Conservation (phyloP, 2,797 vertebrate species). For the Darevskia mixta region DNA sequence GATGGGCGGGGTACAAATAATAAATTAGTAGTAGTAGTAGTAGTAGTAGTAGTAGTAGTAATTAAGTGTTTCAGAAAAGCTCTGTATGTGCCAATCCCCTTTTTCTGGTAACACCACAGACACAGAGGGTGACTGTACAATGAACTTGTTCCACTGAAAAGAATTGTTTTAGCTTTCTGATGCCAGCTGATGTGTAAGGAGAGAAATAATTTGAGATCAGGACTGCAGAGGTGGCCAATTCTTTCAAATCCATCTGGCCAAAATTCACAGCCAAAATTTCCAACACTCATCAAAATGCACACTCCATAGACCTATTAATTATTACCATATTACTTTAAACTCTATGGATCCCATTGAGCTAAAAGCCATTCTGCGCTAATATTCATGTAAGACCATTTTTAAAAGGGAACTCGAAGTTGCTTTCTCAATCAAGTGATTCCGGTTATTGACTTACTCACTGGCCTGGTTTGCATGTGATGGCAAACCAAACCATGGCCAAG, state of each 20-base stretch:
- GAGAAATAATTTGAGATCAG: neutral
- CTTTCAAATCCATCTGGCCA: rapidly evolving
- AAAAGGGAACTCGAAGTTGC: neutral
- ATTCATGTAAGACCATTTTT: neutral
- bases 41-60: too few species aligned
- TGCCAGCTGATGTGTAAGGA: neutral
- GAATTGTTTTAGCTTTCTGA: neutral
- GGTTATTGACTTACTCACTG: too few species aligned
- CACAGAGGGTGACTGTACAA: neutral
- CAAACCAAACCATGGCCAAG: too few species aligned
- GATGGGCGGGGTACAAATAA: too few species aligned
- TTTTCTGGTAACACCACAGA: neutral
- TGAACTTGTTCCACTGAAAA: neutral
- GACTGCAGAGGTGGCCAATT: neutral
- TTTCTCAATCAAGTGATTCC: too few species aligned
- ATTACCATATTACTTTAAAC: neutral
- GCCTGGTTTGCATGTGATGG: too few species aligned
- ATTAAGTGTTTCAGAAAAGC: neutral
- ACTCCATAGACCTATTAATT: neutral
- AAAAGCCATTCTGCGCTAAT: conserved; percentile 5
- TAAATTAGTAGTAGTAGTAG: too few species aligned
- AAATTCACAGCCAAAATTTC: neutral
- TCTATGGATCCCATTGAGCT: neutral
- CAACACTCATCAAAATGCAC: neutral
- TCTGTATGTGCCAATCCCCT: neutral